Conservation (phyloP, 1,140 invertebrate species). For the Stenopsyche tienmushanensis region DNA sequence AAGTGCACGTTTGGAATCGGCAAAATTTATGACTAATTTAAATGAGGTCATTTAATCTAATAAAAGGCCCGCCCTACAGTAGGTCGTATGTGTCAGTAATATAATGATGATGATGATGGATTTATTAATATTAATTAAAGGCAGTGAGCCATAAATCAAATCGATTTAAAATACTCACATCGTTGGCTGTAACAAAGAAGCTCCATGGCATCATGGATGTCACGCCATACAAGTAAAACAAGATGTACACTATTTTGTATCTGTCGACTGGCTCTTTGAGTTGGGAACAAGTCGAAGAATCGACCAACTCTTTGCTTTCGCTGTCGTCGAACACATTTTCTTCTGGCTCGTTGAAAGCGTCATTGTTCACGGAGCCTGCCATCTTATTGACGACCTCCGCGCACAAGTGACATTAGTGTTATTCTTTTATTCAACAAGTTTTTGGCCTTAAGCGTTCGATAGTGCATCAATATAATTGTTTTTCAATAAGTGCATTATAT, state of each 20-base stretch:
- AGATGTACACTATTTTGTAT: conserved; percentile 70
- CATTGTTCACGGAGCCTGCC: conserved; percentile 26
- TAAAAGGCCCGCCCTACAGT: too few species aligned
- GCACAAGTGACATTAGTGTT: too few species aligned
- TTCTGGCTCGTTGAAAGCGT: conserved; percentile 24
- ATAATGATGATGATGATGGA: too few species aligned
- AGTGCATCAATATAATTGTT: too few species aligned
- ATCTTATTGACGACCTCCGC: background rate
- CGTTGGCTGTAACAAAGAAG: conserved; percentile 92
- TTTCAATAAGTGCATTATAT: too few species aligned
- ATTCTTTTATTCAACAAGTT: background rate
- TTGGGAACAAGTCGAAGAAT: conserved; percentile 3
- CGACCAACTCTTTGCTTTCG: conserved; percentile 32
- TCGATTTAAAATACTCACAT: conserved; percentile 73
- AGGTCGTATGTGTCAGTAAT: too few species aligned
- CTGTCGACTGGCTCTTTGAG: conserved; percentile 57
- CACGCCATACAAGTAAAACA: conserved; percentile 89
- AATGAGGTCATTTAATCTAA: too few species aligned
- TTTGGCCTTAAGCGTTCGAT: background rate
- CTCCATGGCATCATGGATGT: conserved; percentile 92
- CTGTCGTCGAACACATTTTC: conserved; percentile 25
- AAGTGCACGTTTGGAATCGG: too few species aligned
- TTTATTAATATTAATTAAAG: too few species aligned
- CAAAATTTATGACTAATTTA: too few species aligned
- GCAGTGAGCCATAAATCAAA: too few species aligned